Percentiles rank a stretch among this genome's conserved stretches.
Evolutionary conservation across 2,113 vertebrate species (phyloP).

Genomic region (Prietella phreatophila): DNA sequence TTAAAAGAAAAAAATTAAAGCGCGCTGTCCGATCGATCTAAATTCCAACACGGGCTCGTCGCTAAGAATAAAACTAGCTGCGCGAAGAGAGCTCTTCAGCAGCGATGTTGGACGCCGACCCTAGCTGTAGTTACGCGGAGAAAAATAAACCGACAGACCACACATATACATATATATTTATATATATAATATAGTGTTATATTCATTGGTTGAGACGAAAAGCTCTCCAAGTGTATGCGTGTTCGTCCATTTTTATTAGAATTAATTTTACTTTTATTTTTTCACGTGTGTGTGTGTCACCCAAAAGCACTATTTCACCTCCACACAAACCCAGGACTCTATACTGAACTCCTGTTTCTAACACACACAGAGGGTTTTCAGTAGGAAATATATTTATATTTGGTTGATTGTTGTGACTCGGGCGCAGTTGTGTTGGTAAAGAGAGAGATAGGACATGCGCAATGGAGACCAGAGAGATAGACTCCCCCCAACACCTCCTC

Average conservation of each 20-base stretch:
- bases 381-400: background rate
- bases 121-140: background rate
- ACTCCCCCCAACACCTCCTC: background rate
- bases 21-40: too few species aligned
- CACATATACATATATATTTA: background rate
- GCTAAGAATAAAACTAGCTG: conserved; percentile 27
- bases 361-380: conserved; percentile 1
- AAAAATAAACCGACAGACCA: background rate
- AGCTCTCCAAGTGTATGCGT: background rate
- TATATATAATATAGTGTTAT: background rate
- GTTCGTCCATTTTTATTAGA: background rate
- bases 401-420: conserved; percentile 47
- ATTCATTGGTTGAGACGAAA: background rate
- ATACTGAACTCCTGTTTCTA: background rate
- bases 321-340: too few species aligned
- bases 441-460: conserved; percentile 48
- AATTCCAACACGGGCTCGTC: background rate
- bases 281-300: too few species aligned
- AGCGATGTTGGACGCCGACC: background rate
- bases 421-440: conserved; percentile 39
- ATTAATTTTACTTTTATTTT: too few species aligned
- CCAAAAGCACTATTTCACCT: too few species aligned
- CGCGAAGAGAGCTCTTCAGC: background rate
- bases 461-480: background rate
- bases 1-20: background rate